Evolutionary conservation across 2,888 invertebrate genomes (phyloP), one percentile per base, ranked within the genome.

Genomic region (Scaeva pyrastri): DNA sequence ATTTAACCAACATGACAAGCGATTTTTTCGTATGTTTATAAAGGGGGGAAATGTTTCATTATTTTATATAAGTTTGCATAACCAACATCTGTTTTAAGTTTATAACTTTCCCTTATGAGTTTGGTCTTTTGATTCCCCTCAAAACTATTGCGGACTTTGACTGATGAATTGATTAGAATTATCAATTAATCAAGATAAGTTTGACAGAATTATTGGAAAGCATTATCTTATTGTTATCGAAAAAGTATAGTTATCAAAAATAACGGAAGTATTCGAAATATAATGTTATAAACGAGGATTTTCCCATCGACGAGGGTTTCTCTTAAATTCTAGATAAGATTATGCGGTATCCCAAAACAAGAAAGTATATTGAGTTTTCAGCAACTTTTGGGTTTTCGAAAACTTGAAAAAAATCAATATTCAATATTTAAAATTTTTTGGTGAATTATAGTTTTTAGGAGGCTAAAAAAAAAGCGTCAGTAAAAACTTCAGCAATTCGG

Each of bases 161-260:
- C 19, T 16, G 19, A 14, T 26, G 43, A 70, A 64, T 31, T 14
- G 19, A 41, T 64, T 56, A 56, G 0, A 36, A 2, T 31, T 36
- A 31, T 52, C 73, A 50, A 84, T 84, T 79, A 74, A 84, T 84
- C 79, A 79, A 16, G 48, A 64, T 64, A 45, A 64, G 21, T 66
- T 58, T 36, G 64, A 77, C 41, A 43, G 66, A 58, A 64, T 66
- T 43, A 66, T 19, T 62, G 52, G 36, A 52, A 50, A 52, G 31
- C 21, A 12, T 62, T 23, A 26, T 45, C 23, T 16, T 45, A n/a
- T n/a, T 60, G 1, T 10, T 45, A 45, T 45, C 16, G 45, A 1
- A 55, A 55, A n/a, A n/a, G n/a, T 26, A 31, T 23, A 52, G 26
- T 31, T 26, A 55, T 55, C 19, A 19, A 19, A 6, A 19, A n/a